A percentile compares a stretch with the other conserved stretches of the same genome.
Evolutionary conservation across 2,113 vertebrate species (phyloP).

Genomic region (Tauraco erythrolophus): DNA sequence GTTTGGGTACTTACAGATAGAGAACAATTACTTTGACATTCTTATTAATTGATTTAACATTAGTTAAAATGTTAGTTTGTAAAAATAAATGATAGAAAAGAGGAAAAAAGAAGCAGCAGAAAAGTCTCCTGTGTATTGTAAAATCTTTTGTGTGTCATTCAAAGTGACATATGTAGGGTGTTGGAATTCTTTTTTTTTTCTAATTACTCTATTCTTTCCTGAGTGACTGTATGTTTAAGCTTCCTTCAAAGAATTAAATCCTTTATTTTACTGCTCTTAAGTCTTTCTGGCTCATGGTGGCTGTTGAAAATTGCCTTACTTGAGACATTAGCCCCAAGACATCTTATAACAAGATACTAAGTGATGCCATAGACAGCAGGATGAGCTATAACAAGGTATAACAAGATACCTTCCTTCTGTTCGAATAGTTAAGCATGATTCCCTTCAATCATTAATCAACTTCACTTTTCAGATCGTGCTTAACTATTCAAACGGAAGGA

Average conservation of each 20-base stretch:
- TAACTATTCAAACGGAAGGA: background rate
- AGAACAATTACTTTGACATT: constrained; percentile 46
- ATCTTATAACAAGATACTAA: background rate
- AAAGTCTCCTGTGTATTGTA: background rate
- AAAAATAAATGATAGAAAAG: background rate
- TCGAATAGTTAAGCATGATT: too few species aligned
- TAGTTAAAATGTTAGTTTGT: constrained; percentile 29
- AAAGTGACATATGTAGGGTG: background rate
- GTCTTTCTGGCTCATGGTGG: background rate
- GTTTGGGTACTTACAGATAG: background rate
- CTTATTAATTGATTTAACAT: constrained; percentile 19
- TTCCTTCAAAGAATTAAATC: background rate
- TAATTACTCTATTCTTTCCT: constrained; percentile 4
- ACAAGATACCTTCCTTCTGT: too few species aligned
- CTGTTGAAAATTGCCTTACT: background rate
- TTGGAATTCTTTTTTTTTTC: background rate
- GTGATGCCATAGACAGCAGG: background rate
- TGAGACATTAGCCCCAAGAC: background rate
- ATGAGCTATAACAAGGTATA: background rate
- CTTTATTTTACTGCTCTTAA: background rate
- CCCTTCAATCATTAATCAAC: too few species aligned
- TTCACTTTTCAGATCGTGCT: background rate
- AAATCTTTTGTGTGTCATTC: background rate
- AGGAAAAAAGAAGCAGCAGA: background rate
- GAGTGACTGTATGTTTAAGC: background rate